Evolutionary conservation across 2,113 vertebrate species (phyloP).

Genomic region (Pelmatolapia mariae): DNA sequence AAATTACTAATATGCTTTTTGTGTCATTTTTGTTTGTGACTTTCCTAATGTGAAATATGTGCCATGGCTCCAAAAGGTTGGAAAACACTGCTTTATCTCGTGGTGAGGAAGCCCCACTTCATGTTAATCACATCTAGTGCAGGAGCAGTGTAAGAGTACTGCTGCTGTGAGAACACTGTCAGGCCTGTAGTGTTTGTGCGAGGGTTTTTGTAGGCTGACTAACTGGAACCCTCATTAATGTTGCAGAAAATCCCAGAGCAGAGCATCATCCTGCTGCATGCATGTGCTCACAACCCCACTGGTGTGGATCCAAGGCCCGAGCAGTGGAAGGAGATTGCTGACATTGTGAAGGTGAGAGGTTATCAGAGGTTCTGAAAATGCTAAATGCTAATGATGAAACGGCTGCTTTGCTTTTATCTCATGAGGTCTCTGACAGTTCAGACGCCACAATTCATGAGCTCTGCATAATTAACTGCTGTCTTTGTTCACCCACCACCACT

Average conservation of each 20-base stretch:
- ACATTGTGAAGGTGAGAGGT: slow-evolving; percentile 80
- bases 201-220: neutral
- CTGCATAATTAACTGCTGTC: neutral
- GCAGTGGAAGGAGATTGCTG: slow-evolving; percentile 92
- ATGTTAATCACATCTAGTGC: neutral
- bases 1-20: neutral
- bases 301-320: slow-evolving; percentile 92
- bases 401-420: neutral
- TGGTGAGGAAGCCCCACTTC: neutral
- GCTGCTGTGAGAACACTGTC: neutral
- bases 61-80: neutral
- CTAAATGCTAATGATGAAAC: neutral
- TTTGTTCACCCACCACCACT: neutral
- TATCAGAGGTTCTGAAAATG: neutral
- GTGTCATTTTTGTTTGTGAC: neutral
- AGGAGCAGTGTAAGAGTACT: neutral
- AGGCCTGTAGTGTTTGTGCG: neutral
- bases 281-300: slow-evolving; percentile 96
- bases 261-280: slow-evolving; percentile 89
- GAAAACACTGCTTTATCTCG: neutral
- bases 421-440: neutral
- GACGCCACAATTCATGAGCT: neutral
- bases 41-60: neutral
- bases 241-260: slow-evolving; percentile 92
- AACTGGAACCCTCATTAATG: neutral